Percentiles rank a stretch among this genome's conserved stretches.
Evolutionary conservation across 2,888 invertebrate genomes (phyloP).

Genomic region (Caenorhabditis sp.): DNA sequence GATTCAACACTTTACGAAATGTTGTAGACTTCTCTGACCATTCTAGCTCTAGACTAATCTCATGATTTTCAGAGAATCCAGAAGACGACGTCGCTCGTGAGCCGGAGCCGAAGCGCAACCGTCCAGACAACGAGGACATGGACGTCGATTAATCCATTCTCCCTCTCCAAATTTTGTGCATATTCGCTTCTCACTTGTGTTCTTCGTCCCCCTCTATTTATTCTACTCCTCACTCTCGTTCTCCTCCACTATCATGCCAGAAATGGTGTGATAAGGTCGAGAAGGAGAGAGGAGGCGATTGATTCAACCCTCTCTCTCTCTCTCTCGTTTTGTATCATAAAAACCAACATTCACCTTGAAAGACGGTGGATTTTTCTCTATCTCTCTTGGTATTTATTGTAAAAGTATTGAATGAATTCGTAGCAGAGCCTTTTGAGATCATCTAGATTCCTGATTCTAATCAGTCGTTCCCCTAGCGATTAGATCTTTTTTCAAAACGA

Average conservation of each 20-base stretch:
- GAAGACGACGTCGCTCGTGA: slow-evolving; percentile 70
- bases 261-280: slow-evolving; percentile 64
- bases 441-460: background rate
- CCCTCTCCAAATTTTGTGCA: slow-evolving; percentile 7
- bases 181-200: slow-evolving; percentile 38
- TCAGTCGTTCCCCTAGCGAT: slow-evolving; percentile 33
- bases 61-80: slow-evolving; percentile 29
- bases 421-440: background rate
- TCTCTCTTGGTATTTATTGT: slow-evolving; percentile 21
- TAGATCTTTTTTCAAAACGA: slow-evolving; percentile 12
- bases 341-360: slow-evolving; percentile 12
- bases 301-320: background rate
- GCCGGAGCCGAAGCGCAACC: slow-evolving; percentile 74
- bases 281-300: background rate
- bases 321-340: slow-evolving; percentile 1
- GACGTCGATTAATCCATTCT: slow-evolving; percentile 74
- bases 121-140: slow-evolving; percentile 77
- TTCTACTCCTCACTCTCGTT: background rate
- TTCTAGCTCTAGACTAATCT: background rate
- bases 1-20: background rate
- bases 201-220: slow-evolving; percentile 8
- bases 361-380: slow-evolving; percentile 9
- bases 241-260: slow-evolving; percentile 62
- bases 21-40: slow-evolving; percentile 14
- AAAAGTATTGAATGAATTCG: background rate